Conservation (phyloP, 2,113 vertebrate species). For the Cnemophilus loriae region DNA sequence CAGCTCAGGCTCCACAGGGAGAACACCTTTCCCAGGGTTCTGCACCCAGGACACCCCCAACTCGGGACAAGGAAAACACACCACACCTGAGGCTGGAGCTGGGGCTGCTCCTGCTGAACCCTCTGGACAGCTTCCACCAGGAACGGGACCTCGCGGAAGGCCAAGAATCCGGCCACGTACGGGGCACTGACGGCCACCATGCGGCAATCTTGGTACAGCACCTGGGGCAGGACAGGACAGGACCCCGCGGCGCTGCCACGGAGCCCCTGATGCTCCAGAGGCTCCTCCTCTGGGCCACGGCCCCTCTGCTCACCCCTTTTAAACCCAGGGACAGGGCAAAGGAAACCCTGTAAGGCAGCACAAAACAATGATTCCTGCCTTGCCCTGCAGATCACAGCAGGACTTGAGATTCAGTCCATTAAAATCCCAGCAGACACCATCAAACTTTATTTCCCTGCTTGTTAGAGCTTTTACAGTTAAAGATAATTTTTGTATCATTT, state of each 20-base stretch:
- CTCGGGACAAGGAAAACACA: not conserved
- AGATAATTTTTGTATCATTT: not conserved
- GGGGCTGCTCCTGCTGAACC: conserved; percentile 67
- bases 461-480: not conserved
- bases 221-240: conserved; percentile 75
- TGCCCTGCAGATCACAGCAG: not conserved
- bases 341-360: not conserved
- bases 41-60: accelerated
- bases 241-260: not conserved
- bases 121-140: conserved; percentile 81
- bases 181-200: conserved; percentile 83
- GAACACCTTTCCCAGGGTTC: not conserved
- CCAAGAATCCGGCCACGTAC: conserved; percentile 88
- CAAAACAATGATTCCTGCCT: not conserved
- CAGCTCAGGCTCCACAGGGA: accelerated
- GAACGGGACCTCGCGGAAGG: conserved; percentile 86
- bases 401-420: not conserved
- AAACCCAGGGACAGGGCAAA: not conserved
- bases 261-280: not conserved
- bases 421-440: not conserved
- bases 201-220: conserved; percentile 84
- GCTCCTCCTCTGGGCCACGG: not conserved
- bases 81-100: conserved; percentile 84
- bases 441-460: not conserved
- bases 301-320: not conserved